These are phyloP conservation scores for Rutilus rutilus DNA, from an alignment of 2,113 vertebrate genomes.

Conservation along the genomic window DNA sequence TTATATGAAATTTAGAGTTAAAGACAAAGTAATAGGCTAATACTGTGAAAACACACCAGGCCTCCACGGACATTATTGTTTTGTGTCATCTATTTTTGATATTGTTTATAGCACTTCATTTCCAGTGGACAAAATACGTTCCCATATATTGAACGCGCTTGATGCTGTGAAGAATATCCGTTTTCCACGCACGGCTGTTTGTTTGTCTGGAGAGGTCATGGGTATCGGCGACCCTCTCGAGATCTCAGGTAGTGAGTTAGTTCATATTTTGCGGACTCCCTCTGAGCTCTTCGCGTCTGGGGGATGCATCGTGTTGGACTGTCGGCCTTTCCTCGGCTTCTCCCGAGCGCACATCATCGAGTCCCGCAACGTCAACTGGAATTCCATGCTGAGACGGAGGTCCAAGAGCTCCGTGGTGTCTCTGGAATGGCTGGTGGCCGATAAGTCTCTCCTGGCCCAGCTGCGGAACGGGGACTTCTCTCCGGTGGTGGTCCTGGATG, in stretches of 20 bases:
- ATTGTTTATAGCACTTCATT: neutral
- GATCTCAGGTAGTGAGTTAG: conserved; percentile 74
- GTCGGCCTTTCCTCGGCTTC: conserved; percentile 83
- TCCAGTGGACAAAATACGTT: neutral
- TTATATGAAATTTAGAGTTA: neutral
- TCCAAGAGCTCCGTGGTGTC: conserved; percentile 75
- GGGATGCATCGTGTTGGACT: conserved; percentile 81
- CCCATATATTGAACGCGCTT: neutral
- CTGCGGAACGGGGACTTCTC: conserved; percentile 75
- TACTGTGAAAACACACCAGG: conserved; percentile 5
- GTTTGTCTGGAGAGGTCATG: conserved; percentile 36
- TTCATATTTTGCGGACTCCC: conserved; percentile 75
- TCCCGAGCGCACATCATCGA: conserved; percentile 74
- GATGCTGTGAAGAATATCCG: neutral
- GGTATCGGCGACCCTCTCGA: conserved; percentile 63
- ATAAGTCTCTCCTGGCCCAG: conserved; percentile 75
- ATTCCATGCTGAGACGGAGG: conserved; percentile 81
- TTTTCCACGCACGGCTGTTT: neutral
- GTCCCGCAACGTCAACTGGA: conserved; percentile 85
- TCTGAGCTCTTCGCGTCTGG: conserved; percentile 67
- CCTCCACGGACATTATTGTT: neutral
- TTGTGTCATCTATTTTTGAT: conserved; percentile 29
- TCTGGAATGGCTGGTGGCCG: conserved; percentile 83
- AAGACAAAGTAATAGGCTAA: neutral
- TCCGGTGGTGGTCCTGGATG: conserved; percentile 81